Evolutionary conservation across 2,888 invertebrate species (phyloP), one percentile per base, ranked within the genome.

Genomic region (Heliconius erato): DNA sequence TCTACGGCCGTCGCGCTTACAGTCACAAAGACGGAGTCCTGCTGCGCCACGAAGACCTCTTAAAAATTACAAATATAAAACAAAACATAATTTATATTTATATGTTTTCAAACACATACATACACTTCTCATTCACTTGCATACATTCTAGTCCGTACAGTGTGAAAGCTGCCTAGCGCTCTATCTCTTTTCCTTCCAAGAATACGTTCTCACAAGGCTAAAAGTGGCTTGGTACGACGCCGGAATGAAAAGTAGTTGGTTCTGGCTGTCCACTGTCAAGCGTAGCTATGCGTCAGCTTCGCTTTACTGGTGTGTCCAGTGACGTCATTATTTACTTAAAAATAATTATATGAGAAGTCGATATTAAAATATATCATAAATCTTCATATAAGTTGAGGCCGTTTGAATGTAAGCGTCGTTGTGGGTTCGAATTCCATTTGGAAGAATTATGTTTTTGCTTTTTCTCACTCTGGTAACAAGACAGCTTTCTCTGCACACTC

Each of bases 121-220:
- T 44, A 71, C 5, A 28, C 6, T 5, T 40, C 44, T 77, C 11
- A 67, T 67, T 67, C 28, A 77, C 16, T 40, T 40, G 23, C 63
- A 77, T 77, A 28, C 63, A 77, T 77, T 77, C 77, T 71, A 59
- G 71, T 40, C n/a, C 59, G 63, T 63, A 63, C 76, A 44, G 82
- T 69, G 80, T 80, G 71, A 76, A 80, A 80, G 80, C 82, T 79
- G 54, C n/a, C 67, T 80, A 81, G 76, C 59, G 68, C 26, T 77
- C 76, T 74, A 74, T 81, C 69, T 81, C 76, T 65, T 81, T 81
- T 81, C 81, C 59, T 82, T 80, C 80, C 65, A 77, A 82, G 82
- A 80, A 82, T 80, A 54, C 74, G 67, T 82, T 80, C 80, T 82
- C 82, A 82, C 77, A 82, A 68, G 59, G 74, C 76, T 77, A 77